A percentile compares a stretch with the other conserved stretches of the same genome.
phyloP scores from a whole-genome alignment of 2,113 vertebrate species.

The Ageneiosus marmoratus region DNA sequence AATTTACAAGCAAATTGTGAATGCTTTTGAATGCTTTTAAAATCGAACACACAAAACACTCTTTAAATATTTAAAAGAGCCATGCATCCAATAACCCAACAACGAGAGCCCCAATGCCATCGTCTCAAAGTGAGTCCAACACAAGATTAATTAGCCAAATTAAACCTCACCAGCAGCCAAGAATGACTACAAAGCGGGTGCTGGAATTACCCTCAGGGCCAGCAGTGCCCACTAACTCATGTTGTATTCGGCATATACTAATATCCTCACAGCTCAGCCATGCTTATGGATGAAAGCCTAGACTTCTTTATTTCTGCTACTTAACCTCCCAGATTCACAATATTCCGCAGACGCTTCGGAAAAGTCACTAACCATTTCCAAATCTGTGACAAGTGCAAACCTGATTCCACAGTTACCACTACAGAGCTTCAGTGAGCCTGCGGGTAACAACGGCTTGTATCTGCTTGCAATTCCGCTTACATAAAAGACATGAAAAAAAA shows the following conservation, averaged over 20 bases:
- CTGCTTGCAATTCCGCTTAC: constrained; percentile 23
- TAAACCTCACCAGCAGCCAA: constrained; percentile 17
- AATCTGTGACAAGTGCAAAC: constrained; percentile 26
- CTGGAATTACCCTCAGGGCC: not conserved
- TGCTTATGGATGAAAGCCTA: constrained; percentile 14
- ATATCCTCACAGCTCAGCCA: not conserved
- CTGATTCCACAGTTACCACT: constrained; percentile 14
- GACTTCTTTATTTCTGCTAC: constrained; percentile 10
- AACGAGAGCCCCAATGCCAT: constrained; percentile 8
- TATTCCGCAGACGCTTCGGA: not conserved
- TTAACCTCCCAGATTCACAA: constrained; percentile 15
- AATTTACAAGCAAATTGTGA: not conserved
- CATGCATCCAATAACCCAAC: not conserved
- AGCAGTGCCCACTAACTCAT: not conserved
- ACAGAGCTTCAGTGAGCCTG: not conserved
- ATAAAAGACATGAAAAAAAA: constrained; percentile 21
- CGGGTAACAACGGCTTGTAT: constrained; percentile 13
- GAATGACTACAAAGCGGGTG: not conserved
- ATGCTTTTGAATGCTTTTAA: not conserved
- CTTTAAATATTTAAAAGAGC: constrained; percentile 20
- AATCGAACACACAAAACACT: not conserved
- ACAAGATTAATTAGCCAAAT: constrained; percentile 33
- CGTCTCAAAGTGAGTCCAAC: constrained; percentile 16
- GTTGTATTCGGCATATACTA: not conserved
- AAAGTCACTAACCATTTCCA: constrained; percentile 20